These are phyloP conservation scores for Macropodus opercularis DNA, from an alignment of 2,797 vertebrate species.

Conservation along the genomic window DNA sequence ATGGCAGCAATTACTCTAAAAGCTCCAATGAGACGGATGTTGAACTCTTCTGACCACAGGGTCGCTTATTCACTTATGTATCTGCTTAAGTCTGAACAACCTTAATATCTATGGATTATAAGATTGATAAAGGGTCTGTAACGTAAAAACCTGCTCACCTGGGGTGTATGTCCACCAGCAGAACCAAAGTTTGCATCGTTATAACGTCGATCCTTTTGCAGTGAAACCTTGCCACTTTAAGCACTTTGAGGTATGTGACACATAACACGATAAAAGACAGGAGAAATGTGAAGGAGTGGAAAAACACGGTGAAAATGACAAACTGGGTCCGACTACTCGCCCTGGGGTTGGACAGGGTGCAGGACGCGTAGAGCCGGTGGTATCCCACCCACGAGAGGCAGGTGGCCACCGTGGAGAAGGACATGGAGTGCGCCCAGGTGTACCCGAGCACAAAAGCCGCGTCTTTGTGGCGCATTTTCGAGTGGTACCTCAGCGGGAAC, in stretches of 20 bases:
- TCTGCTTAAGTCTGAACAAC: neutral
- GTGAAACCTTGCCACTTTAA: constrained; percentile 93
- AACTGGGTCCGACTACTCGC: constrained; percentile 85
- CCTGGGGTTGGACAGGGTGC: constrained; percentile 88
- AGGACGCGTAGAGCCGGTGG: constrained; percentile 94
- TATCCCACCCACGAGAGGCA: constrained; percentile 96
- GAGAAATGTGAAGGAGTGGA: constrained; percentile 92
- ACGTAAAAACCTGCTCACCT: constrained; percentile 83
- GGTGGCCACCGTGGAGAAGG: constrained; percentile 90
- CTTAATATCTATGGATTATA: neutral
- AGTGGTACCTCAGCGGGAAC: constrained; percentile 95
- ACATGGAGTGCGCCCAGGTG: constrained; percentile 93
- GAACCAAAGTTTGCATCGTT: constrained; percentile 95
- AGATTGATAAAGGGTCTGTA: neutral
- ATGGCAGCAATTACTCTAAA: constrained; percentile 4
- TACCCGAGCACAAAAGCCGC: constrained; percentile 92
- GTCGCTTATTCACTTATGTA: constrained; percentile 2
- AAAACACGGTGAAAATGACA: constrained; percentile 89
- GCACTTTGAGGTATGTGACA: constrained; percentile 95
- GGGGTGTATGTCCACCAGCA: constrained; percentile 95
- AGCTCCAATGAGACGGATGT: neutral
- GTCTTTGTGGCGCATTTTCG: constrained; percentile 93
- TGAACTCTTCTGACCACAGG: neutral
- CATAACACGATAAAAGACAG: constrained; percentile 91
- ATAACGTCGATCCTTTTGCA: constrained; percentile 95